Base-by-base conservation (phyloP, 2,113 vertebrate species). In the Sciurus niger region DNA sequence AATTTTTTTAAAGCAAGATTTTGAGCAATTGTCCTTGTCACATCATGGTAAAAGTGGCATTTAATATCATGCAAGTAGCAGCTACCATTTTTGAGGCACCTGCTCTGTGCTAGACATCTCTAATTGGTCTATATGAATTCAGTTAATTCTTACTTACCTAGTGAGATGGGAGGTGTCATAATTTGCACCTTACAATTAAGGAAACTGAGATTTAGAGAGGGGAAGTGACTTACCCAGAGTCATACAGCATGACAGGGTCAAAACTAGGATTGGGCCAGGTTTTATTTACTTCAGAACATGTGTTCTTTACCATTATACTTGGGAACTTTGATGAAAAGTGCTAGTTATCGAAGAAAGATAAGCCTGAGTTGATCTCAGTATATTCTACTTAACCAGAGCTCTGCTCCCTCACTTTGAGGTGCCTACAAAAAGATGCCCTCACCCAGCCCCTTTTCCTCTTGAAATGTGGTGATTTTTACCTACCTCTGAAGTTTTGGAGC, bases 151-250 rank as follows among this genome's bases (percentile, higher is more conserved):
- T 58, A 30, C 20, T 77, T 58, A 30, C 14, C 53, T 65, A 87
- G 0, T 58, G 58, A 93, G 25, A 55, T 70, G 40, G 53, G 30
- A 40, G 34, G 63, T 60, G 37, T 90, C 53, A 48, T 2, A 78
- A 18, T 60, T 93, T 89, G 34, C 34, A 84, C 91, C 88, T 92
- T 84, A 76, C 28, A 96, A 70, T 58, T 72, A 72, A 94, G 80
- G 53, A 76, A 94, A 79, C 40, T 68, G 83, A 86, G 73, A 25
- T 91, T 89, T 93, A 73, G 32, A 77, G 34, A 32, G 16, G 16
- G 78, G 34, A 70, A 68, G 24, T 63, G 82, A 70, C 58, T 93
- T 74, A 67, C 22, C 17, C 32, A 79, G 48, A 53, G 37, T 94
- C 37, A 58, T 17, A 68, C 3, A 51, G 37, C 10, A 8, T 79